Conservation (phyloP, 1,140 invertebrate species). For the Acromyrmex echinatior region DNA sequence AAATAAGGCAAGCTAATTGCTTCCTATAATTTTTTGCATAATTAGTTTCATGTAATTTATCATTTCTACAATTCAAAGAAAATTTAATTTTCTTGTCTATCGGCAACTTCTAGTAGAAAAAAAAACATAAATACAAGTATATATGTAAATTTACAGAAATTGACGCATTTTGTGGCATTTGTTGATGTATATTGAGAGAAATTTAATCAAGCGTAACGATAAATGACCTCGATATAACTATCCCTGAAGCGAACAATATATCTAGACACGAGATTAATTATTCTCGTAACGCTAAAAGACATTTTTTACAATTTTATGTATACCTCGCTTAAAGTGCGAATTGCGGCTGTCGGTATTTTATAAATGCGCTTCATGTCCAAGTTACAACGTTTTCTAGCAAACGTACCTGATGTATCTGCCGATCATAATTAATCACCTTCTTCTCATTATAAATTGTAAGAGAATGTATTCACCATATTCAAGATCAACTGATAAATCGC, state of each 20-base stretch:
- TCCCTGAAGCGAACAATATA: conserved; percentile 22
- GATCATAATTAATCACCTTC: conserved; percentile 42
- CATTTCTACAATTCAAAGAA: not conserved
- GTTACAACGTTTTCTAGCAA: not conserved
- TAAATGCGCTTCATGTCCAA: conserved; percentile 6
- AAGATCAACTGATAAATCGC: conserved; percentile 15
- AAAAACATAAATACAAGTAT: not conserved
- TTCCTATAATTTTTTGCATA: not conserved
- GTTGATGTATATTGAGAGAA: not conserved
- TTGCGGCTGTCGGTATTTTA: conserved; percentile 17
- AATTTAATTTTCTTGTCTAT: not conserved
- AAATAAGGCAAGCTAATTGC: not conserved
- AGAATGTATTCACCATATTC: conserved; percentile 3
- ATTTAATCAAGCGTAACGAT: conserved; percentile 36
- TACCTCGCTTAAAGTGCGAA: conserved; percentile 3
- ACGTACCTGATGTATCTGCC: not conserved
- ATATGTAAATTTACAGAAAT: conserved; percentile 19
- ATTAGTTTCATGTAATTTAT: conserved; percentile 11
- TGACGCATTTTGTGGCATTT: not conserved
- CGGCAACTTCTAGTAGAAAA: not conserved
- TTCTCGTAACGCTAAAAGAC: not conserved
- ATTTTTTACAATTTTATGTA: conserved; percentile 9
- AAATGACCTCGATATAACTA: conserved; percentile 34
- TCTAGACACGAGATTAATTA: conserved; percentile 31
- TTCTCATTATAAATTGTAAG: conserved; percentile 24